Evolutionary conservation across 2,113 vertebrate species (phyloP), one percentile per base, ranked within the genome.

Genomic region (Lates calcarifer): DNA sequence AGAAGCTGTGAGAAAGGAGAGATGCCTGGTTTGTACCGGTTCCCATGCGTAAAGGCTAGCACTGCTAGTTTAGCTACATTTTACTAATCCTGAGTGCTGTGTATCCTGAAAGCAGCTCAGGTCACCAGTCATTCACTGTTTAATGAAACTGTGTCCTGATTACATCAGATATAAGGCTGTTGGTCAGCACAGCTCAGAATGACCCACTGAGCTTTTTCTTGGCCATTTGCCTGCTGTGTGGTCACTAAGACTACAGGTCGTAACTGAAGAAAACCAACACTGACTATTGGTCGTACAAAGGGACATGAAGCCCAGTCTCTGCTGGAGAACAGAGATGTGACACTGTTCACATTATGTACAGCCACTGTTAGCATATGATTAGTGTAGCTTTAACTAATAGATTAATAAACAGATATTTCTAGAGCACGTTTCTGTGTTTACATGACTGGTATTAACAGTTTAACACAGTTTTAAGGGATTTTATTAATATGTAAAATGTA

Each of bases 1-100:
- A 74, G 60, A 47, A 28, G 77, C 71, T 56, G 47, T 26, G 64
- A 78, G 71, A 57, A 82, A 77, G 75, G 35, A 72, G 74, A 64
- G 61, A 41, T 22, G 81, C 28, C 60, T 5, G 35, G 18, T 41
- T 41, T 31, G 39, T 29, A 65, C 31, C 41, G n/a, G 71, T 83
- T 86, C 78, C 63, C 78, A 75, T 58, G 81, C 71, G 31, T 15
- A 13, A 58, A 69, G 66, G n/a, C 45, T 3, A 17, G 53, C 57
- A 20, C 35, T 51, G 68, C 56, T 26, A 13, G 71, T 66, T 67
- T 41, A 33, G 33, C 51, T 69, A 45, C 33, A 64, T 39, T 45
- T 53, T 28, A n/a, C 41, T 12, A 5, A 29, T 24, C 35, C 15
- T 28, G 26, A 15, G 18, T 13, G n/a, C n/a, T 15, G 18, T 71